Evolutionary conservation across 1,140 invertebrate genomes (phyloP), one percentile per base, ranked within the genome.

Genomic region (Mya arenaria): DNA sequence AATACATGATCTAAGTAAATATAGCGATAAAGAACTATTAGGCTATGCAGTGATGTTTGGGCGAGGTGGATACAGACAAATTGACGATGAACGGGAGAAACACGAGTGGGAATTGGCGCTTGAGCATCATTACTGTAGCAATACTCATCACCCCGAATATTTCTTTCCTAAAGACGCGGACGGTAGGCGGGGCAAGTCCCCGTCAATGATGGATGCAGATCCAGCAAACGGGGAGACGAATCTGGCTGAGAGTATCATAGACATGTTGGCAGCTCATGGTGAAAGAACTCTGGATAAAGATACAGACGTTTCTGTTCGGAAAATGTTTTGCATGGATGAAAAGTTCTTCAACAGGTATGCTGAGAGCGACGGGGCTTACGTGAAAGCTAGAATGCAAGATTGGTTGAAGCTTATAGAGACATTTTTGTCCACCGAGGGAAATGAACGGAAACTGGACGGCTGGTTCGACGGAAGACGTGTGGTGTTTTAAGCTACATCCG

Each of bases 71-170:
- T 82, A 44, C 37, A 72, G 62, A 41, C 37, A 73, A 10, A 39
- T 82, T 6, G 66, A 71, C 34, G 32, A 6, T 3, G 68, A 65
- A 10, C 37, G 39, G 23, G 79, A 82, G 30, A 72, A 82, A 25
- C 52, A 39, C 30, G 79, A 82, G 41, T 82, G 79, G 79, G 68
- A 82, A 6, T 55, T 25, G 23, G 63, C 79, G 19, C 62, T 82
- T 5, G 17, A 72, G 28, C 60, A 73, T 39, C 79, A 82, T 34
- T 82, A 82, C 36, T 58, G 41, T 17, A 37, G 41, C 36, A 82
- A 82, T 48, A 60, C 56, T 37, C 79, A 82, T 15, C 79, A 82
- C 41, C 79, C 79, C 15, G 79, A 82, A 82, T 82, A 82, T 37
- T 82, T 82, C 79, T 69, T 60, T 56, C 66, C 63, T 36, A 3